Conservation (phyloP, 2,888 invertebrate species). For the Drosophila antonietae region DNA sequence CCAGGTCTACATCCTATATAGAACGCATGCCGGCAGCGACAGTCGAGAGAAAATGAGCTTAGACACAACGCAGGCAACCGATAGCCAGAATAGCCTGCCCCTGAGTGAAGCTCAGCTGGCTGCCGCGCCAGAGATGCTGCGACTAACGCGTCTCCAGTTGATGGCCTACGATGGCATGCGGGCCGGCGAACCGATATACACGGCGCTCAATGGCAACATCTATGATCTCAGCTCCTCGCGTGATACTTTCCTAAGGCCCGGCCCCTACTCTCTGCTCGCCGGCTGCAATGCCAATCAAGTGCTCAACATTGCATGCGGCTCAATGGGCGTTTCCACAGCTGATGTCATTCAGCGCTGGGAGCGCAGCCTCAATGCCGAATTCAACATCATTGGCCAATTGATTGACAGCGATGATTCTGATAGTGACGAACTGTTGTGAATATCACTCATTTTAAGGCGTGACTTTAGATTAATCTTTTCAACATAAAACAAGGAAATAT, state of each 20-base stretch:
- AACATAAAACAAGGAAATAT: not conserved
- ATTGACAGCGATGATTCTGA: slow-evolving; percentile 41
- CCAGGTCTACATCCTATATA: slow-evolving; percentile 22
- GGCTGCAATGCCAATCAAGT: slow-evolving; percentile 68
- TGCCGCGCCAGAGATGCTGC: not conserved
- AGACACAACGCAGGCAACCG: not conserved
- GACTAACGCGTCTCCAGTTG: slow-evolving; percentile 44
- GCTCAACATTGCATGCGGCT: slow-evolving; percentile 47
- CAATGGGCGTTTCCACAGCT: slow-evolving; percentile 41
- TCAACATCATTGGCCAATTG: slow-evolving; percentile 56
- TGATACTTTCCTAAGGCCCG: slow-evolving; percentile 25
- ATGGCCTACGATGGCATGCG: slow-evolving; percentile 41
- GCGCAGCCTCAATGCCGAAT: slow-evolving; percentile 58
- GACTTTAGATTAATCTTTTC: not conserved
- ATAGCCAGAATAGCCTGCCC: not conserved
- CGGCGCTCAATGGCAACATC: slow-evolving; percentile 67
- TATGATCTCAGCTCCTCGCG: slow-evolving; percentile 58
- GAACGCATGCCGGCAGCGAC: not conserved
- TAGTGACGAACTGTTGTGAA: slow-evolving; percentile 3
- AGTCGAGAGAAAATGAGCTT: not conserved
- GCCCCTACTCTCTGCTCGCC: slow-evolving; percentile 52
- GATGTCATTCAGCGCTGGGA: slow-evolving; percentile 57
- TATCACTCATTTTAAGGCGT: not conserved
- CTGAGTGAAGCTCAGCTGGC: not conserved
- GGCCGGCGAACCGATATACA: slow-evolving; percentile 54